Evolutionary conservation across 1,140 invertebrate genomes (phyloP), one percentile per base, ranked within the genome.

Genomic region (Euura saliciscinereae): DNA sequence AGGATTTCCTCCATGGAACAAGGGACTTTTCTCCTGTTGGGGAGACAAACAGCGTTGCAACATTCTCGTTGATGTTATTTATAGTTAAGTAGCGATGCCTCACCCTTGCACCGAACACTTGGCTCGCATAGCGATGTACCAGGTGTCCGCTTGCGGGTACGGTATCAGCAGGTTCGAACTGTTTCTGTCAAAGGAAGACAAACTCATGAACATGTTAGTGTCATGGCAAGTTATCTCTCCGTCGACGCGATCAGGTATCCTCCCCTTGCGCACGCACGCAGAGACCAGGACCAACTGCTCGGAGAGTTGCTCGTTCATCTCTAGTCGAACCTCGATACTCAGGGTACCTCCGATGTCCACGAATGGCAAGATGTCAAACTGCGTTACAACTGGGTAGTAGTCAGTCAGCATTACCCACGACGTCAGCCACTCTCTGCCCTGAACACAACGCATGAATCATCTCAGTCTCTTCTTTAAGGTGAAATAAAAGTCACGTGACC

Each of bases 321-420:
- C 86, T 13, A 89, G 78, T 78, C 85, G 83, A 71, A 86, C 76
- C 45, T 78, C 81, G 71, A 91, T 85, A 66, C 84, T 86, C 3
- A 91, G 81, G 4, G 89, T 90, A 71, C 90, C 90, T 44, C 90
- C 90, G 69, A 90, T 87, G 74, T 91, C 90, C 43, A 89, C 78
- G 68, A 89, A 84, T 44, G 89, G 88, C 13, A 90, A 76, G 71
- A 90, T 80, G 74, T 89, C 82, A 75, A 90, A 88, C 71, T 88
- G 85, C 5, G 83, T 83, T 71, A 90, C 83, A 28, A 89, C 81
- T 43, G 88, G 86, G 45, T 76, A 78, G 44, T 71, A 65, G 74
- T 89, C 86, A 6, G 81, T 85, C 68, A 90, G 75, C 44, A 87
- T 81, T 11, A 90, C 69, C 87, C 87, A 89, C 2, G 88, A 86